These are phyloP conservation scores for Drosophila diplacantha DNA, from an alignment of 2,888 invertebrate genomes.

Conservation along the genomic window DNA sequence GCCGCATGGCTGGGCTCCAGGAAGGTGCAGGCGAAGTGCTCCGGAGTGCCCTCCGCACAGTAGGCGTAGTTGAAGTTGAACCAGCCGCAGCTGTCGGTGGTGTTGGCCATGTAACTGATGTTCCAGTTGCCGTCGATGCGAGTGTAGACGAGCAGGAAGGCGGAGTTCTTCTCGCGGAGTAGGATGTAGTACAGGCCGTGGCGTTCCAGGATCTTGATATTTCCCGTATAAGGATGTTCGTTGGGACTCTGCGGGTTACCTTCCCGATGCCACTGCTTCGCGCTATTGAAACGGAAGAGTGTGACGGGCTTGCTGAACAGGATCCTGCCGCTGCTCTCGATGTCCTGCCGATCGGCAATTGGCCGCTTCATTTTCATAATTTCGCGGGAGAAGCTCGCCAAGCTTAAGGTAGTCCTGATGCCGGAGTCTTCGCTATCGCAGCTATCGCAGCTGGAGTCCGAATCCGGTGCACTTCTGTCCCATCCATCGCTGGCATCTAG, in stretches of 20 bases:
- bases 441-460: slow-evolving; percentile 9
- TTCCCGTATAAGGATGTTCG: slow-evolving; percentile 12
- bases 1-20: slow-evolving; percentile 28
- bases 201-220: slow-evolving; percentile 40
- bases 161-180: slow-evolving; percentile 30
- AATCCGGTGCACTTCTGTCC: slow-evolving; percentile 3
- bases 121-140: slow-evolving; percentile 33
- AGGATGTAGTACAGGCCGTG: slow-evolving; percentile 26
- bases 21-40: slow-evolving; percentile 45
- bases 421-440: slow-evolving; percentile 21
- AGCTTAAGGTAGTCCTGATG: background rate
- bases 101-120: slow-evolving; percentile 31
- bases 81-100: slow-evolving; percentile 42
- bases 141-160: slow-evolving; percentile 39
- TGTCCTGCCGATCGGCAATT: slow-evolving; percentile 6
- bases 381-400: too few relatives aligned
- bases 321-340: slow-evolving; percentile 20
- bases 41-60: slow-evolving; percentile 30
- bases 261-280: slow-evolving; percentile 34
- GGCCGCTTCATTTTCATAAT: too few relatives aligned
- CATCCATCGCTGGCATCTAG: slow-evolving; percentile 18
- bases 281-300: slow-evolving; percentile 30
- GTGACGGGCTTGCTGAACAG: slow-evolving; percentile 34
- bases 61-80: slow-evolving; percentile 39
- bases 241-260: slow-evolving; percentile 15